Base-by-base conservation (phyloP, 2,113 vertebrate genomes). In the Struthio camelus region DNA sequence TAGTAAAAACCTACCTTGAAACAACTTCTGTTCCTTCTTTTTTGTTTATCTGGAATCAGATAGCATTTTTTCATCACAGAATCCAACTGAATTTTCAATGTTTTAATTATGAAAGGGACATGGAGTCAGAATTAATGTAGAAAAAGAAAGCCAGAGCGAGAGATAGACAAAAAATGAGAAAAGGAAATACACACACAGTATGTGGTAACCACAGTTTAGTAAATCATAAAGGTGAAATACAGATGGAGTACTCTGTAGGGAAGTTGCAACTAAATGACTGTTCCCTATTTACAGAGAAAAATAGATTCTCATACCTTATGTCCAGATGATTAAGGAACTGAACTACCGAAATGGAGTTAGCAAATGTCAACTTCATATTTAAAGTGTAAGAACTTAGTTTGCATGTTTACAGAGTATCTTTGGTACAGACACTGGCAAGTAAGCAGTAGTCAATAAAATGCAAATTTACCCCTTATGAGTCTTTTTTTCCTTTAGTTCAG, bases 251-350 rank as follows among this genome's bases (percentile, higher is more conserved):
- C 34, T 25, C 56, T 51, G 22, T 87, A 78, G 30, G 7, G 30
- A 94, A 84, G 23, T 53, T 89, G 10, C 15, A 89, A 61, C 30
- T 82, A 69, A 85, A 56, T 18, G 6, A 17, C 19, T 72, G 5
- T 58, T 89, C 91, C 62, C 91, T 87, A 85, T 82, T 77, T 82
- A n/a, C 34, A 62, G 27, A 80, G 42, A 89, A 95, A 82, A 87
- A 48, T 16, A 67, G 9, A 56, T n/a, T 53, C 53, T 16, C 8
- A 13, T n/a, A 17, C 48, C 48, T 83, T n/a, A 53, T 51, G 14
- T 9, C 20, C 14, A 81, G 53, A 62, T 40, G 9, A 38, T 91
- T 85, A 76, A 73, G 59, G 66, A 94, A 70, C 19, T 44, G 44
- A 23, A 32, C 24, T 76, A 16, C 61, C 4, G 9, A 83, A 51